Conservation (phyloP, 2,797 vertebrate genomes). For the Gouania willdenowi region DNA sequence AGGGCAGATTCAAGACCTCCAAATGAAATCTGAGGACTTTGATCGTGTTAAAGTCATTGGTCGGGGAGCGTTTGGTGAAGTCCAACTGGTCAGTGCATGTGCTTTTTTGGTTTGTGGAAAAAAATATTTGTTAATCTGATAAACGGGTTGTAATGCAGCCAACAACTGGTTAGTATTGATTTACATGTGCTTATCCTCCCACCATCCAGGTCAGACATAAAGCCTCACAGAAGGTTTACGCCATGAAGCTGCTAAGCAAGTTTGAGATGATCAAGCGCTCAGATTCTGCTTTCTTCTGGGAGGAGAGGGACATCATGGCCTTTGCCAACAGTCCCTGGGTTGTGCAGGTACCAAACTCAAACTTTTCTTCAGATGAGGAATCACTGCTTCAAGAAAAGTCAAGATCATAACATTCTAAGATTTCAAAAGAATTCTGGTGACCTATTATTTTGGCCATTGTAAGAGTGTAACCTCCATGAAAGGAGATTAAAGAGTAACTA, state of each 20-base stretch:
- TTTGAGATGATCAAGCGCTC: constrained; percentile 99
- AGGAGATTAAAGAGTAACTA: no score
- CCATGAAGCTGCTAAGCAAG: constrained; percentile 98
- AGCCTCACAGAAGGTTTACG: constrained; percentile 93
- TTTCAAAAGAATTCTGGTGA: no score
- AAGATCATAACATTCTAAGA: no score
- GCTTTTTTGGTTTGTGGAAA: no score
- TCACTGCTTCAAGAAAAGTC: no score
- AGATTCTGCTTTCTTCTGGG: constrained; percentile 99
- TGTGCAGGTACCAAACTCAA: constrained; percentile 83
- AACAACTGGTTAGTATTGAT: no score
- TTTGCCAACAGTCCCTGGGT: constrained; percentile 98
- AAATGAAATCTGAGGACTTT: constrained; percentile 97
- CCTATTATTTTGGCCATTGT: no score
- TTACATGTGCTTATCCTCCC: no score
- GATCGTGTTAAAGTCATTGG: constrained; percentile 98
- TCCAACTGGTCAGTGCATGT: constrained; percentile 86
- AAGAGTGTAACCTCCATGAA: no score
- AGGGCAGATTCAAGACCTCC: constrained; percentile 83
- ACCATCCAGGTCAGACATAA: constrained; percentile 88
- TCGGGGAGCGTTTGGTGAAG: constrained; percentile 96
- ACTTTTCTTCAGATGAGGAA: background rate
- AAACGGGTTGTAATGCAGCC: no score
- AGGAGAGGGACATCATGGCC: constrained; percentile 98
- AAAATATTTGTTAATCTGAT: no score